Conservation (phyloP, 2,797 vertebrate species). For the Trachurus trachurus region DNA sequence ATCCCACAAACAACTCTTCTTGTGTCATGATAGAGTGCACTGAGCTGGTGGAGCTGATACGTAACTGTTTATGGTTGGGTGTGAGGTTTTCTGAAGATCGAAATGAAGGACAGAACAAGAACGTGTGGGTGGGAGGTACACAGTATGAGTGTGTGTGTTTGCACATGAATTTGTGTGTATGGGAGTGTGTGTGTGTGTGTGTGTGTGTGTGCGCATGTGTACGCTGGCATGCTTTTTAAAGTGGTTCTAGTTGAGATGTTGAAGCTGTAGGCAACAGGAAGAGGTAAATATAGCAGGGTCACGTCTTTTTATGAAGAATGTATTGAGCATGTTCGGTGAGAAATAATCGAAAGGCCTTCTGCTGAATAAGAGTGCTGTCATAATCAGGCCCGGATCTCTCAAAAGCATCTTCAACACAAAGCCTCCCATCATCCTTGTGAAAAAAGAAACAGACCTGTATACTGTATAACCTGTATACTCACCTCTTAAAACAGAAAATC, state of each 20-base stretch:
- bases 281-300: slow-evolving; percentile 55
- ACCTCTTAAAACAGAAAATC: slow-evolving; percentile 1
- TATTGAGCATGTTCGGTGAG: slow-evolving; percentile 38
- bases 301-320: slow-evolving; percentile 45
- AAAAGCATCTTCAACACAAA: slow-evolving; percentile 42
- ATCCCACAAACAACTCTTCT: slow-evolving; percentile 26
- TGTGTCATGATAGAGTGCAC: neutral
- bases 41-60: slow-evolving; percentile 18
- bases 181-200: slow-evolving; percentile 12
- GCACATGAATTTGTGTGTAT: neutral
- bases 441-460: neutral
- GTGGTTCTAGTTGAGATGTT: slow-evolving; percentile 30
- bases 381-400: slow-evolving; percentile 35
- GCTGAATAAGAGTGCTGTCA: slow-evolving; percentile 27
- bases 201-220: neutral
- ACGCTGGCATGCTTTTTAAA: slow-evolving; percentile 31
- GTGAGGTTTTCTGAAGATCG: slow-evolving; percentile 25
- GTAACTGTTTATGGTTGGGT: slow-evolving; percentile 21
- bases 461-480: slow-evolving; percentile 3
- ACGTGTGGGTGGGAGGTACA: slow-evolving; percentile 29
- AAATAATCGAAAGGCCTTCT: slow-evolving; percentile 37
- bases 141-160: slow-evolving; percentile 22
- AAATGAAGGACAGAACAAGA: slow-evolving; percentile 49
- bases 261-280: slow-evolving; percentile 45
- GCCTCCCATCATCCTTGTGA: neutral